Evolutionary conservation across 2,888 invertebrate genomes (phyloP).

Genomic region (Apamea monoglypha): DNA sequence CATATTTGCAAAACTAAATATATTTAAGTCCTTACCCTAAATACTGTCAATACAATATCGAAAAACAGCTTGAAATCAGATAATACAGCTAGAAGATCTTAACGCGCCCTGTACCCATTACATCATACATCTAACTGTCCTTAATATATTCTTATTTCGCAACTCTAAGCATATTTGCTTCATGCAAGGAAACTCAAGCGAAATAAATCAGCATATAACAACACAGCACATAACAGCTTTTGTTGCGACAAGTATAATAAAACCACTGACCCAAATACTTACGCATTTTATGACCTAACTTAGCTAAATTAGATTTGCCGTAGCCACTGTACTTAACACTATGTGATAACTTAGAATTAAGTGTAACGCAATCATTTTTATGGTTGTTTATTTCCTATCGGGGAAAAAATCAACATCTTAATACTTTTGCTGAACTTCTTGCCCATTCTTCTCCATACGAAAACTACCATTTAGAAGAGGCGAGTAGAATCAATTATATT

Average conservation of each 20-base stretch:
- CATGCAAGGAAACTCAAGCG: conserved; percentile 52
- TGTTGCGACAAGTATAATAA: conserved; percentile 74
- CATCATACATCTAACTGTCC: conserved; percentile 13
- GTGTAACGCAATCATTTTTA: conserved; percentile 5
- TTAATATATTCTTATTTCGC: conserved; percentile 43
- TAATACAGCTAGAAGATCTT: neutral
- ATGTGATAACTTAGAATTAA: conserved; percentile 29
- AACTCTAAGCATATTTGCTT: conserved; percentile 29
- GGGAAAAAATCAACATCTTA: no score
- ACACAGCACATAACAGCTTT: conserved; percentile 44
- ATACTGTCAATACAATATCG: neutral
- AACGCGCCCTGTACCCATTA: neutral
- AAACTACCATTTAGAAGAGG: no score
- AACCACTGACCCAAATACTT: conserved; percentile 79
- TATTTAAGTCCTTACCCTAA: neutral
- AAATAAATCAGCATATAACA: conserved; percentile 57
- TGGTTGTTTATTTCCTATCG: neutral
- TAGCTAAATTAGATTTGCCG: conserved; percentile 64
- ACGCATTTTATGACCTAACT: conserved; percentile 77
- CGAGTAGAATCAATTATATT: no score
- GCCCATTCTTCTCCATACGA: no score
- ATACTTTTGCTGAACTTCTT: neutral
- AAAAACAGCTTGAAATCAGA: no score
- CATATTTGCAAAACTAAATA: no score
- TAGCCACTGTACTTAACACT: conserved; percentile 44